phyloP scores from a whole-genome alignment of 2,113 vertebrate species.

The Taxidea taxus region DNA sequence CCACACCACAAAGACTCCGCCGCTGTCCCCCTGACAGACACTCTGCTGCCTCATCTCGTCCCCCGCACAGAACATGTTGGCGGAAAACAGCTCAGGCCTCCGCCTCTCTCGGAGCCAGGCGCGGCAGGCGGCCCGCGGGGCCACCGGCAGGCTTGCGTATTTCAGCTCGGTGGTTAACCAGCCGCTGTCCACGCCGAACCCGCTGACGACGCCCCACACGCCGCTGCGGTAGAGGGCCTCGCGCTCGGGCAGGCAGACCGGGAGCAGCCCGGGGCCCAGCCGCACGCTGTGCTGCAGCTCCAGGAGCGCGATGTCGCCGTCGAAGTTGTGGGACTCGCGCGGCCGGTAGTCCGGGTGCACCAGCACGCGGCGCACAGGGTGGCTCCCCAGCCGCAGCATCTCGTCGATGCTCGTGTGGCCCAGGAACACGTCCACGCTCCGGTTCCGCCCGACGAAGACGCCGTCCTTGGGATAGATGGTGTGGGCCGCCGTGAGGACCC shows the following conservation, averaged over 20 bases:
- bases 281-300: constrained; percentile 82
- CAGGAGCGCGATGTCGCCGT: constrained; percentile 92
- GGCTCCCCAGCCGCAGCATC: constrained; percentile 60
- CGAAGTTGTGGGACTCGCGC: constrained; percentile 51
- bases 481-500: constrained; percentile 94
- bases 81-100: constrained; percentile 73
- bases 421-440: constrained; percentile 73
- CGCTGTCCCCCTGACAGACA: constrained; percentile 87
- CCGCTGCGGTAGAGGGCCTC: background rate
- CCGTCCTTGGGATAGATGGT: constrained; percentile 76
- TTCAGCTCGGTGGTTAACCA: constrained; percentile 70
- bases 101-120: constrained; percentile 63
- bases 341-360: constrained; percentile 87
- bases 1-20: constrained; percentile 75
- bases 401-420: constrained; percentile 63
- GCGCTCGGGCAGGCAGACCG: constrained; percentile 89
- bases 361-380: constrained; percentile 80
- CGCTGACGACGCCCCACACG: constrained; percentile 86
- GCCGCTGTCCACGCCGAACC: constrained; percentile 85
- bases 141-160: constrained; percentile 79
- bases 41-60: constrained; percentile 1
- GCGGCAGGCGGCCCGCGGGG: constrained; percentile 64
- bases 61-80: constrained; percentile 88
- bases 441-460: background rate
- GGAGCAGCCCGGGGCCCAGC: constrained; percentile 83